phyloP scores from a whole-genome alignment of 2,113 vertebrate genomes.

The Gopherus evgoodei region DNA sequence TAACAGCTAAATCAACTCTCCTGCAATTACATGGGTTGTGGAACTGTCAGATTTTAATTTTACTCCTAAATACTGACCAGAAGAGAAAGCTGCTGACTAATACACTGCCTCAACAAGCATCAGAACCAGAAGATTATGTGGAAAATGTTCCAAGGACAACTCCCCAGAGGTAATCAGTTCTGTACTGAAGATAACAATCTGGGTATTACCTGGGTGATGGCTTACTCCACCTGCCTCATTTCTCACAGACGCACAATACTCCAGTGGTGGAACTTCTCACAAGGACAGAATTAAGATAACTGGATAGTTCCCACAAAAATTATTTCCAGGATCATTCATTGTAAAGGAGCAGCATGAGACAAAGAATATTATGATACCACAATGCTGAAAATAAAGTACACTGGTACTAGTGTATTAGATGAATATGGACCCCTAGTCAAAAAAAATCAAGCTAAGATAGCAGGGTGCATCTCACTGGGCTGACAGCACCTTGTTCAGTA shows the following conservation, averaged over 20 bases:
- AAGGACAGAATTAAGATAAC: background rate
- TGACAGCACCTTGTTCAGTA: background rate
- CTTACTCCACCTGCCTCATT: conserved; percentile 17
- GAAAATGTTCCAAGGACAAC: conserved; percentile 26
- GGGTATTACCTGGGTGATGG: background rate
- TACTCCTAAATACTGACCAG: conserved; percentile 15
- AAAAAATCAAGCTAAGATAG: background rate
- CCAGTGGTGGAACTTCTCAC: background rate
- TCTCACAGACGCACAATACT: background rate
- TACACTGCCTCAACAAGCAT: conserved; percentile 5
- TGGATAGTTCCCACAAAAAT: background rate
- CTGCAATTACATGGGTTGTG: background rate
- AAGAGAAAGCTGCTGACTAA: conserved; percentile 19
- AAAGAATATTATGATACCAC: background rate
- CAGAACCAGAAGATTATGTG: conserved; percentile 15
- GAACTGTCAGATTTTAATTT: conserved; percentile 2
- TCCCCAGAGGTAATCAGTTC: background rate
- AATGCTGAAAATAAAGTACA: background rate
- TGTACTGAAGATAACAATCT: background rate
- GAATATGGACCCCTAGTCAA: background rate
- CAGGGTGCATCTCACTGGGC: background rate
- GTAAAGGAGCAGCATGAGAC: background rate
- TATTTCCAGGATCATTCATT: background rate
- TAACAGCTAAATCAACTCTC: conserved; percentile 14
- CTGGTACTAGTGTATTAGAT: background rate